Evolutionary conservation across 2,113 vertebrate genomes (phyloP).

Genomic region (Canis aureus): DNA sequence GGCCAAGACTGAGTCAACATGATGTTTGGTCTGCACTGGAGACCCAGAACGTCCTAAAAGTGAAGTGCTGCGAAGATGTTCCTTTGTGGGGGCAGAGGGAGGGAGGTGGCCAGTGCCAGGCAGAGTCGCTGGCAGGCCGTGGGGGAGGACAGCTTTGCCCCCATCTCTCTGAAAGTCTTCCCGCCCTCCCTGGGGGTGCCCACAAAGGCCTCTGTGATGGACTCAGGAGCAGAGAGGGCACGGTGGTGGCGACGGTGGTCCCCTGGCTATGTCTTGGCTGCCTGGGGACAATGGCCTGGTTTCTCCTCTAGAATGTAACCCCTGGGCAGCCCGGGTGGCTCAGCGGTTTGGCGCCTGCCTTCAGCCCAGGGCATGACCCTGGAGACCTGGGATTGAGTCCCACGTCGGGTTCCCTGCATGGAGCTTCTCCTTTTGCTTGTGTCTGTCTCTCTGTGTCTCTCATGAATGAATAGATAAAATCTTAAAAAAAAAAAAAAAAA

Average conservation of each 20-base stretch:
- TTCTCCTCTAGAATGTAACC: not conserved
- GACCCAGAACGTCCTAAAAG: not conserved
- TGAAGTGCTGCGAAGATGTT: not conserved
- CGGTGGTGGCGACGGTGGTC: rapidly evolving
- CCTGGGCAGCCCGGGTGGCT: too few relatives aligned
- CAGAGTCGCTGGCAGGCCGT: too few relatives aligned
- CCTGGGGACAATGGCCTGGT: not conserved
- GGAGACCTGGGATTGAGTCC: too few relatives aligned
- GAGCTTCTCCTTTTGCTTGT: too few relatives aligned
- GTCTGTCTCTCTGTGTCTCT: too few relatives aligned
- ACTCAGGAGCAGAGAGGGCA: not conserved
- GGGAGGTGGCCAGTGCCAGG: too few relatives aligned
- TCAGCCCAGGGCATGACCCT: too few relatives aligned
- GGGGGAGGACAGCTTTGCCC: not conserved
- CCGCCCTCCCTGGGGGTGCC: rapidly evolving
- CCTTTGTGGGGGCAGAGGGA: not conserved
- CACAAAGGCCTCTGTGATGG: not conserved
- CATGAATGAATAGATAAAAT: too few relatives aligned
- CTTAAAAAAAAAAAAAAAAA: too few relatives aligned
- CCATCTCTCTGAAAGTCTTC: not conserved
- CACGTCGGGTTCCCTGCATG: too few relatives aligned
- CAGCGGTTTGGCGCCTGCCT: too few relatives aligned
- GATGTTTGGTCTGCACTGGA: not conserved
- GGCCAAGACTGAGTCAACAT: too few relatives aligned
- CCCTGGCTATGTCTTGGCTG: not conserved